These are phyloP conservation scores for Coilia nasus DNA, from an alignment of 2,797 vertebrate species.

Conservation along the genomic window DNA sequence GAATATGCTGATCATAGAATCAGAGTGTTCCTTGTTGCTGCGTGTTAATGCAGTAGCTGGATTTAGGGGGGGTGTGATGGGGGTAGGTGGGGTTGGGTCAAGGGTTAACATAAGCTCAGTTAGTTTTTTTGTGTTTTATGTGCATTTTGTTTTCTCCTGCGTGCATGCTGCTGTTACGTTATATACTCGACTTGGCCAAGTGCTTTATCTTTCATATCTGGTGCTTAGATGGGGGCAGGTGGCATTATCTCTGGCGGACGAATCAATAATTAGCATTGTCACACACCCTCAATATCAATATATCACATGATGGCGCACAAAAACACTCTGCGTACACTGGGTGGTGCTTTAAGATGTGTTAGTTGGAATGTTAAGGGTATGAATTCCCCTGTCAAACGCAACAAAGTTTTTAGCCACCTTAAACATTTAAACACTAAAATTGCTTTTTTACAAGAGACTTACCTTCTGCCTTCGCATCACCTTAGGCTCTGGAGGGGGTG, in stretches of 20 bases:
- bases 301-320: neutral
- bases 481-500: slow-evolving; percentile 1
- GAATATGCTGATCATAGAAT: neutral
- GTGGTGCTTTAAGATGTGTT: slow-evolving; percentile 3
- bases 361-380: slow-evolving; percentile 27
- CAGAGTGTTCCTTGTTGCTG: slow-evolving; percentile 8
- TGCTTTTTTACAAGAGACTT: slow-evolving; percentile 22
- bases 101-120: neutral
- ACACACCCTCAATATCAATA: neutral
- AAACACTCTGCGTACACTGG: neutral
- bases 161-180: neutral
- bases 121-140: neutral
- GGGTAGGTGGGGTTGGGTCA: neutral
- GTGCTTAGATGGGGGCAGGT: neutral
- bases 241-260: neutral
- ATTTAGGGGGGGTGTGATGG: too few relatives aligned
- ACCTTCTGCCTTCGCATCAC: slow-evolving; percentile 1
- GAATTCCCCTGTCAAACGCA: slow-evolving; percentile 6
- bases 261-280: neutral
- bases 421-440: slow-evolving; percentile 15
- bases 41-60: neutral
- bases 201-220: neutral
- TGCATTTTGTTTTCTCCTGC: neutral
- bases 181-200: neutral
- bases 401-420: slow-evolving; percentile 21